Base-by-base conservation (phyloP, 2,113 vertebrate species). In the Bambusicola thoracicus region DNA sequence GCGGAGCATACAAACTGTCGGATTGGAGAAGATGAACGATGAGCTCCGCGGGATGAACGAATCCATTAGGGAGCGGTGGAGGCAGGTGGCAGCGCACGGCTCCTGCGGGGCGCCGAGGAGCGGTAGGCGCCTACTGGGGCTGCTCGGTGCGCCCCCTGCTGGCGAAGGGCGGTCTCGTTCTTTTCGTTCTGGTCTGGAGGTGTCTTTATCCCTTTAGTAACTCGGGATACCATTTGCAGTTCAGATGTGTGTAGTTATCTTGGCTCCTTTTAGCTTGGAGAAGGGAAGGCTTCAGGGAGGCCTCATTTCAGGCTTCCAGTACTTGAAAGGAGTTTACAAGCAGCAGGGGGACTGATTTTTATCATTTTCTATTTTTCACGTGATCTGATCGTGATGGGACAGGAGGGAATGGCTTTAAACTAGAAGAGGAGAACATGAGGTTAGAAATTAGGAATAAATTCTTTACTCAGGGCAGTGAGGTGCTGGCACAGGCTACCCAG, bases 51-150 rank as follows among this genome's bases (percentile, higher is more conserved):
- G 91, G 89, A 75, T 66, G 91, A 4, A n/a, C 10, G 46, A 4
- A 10, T 2, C 0, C 56, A 8, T 6, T 3, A 1, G 24, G 63
- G 61, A 80, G 66, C 27, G 27, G 19, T 29, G 12, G 38, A 13
- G 7, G 70, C 81, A 92, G 92, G 85, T 85, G 85, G 46, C 41
- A 63, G 63, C 8, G 30, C 55, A 21, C 41, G 6, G n/a, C 30
- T 30, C 30, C 32, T 11, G 53, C 10, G 25, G 30, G 19, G 9
- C 6, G 20, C 21, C 4, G n/a, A 17, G 20, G 25, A 8, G 46
- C 62, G 3, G 29, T 1, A 4, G 68, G 34, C 24, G 43, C 8
- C 55, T 7, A 4, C 34, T 20, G 63, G 6, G 4, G 38, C 53
- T 18, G 41, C 25, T n/a, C 40, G 12, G 3, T 1, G n/a, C 34